Evolutionary conservation across 2,113 vertebrate genomes (phyloP), one percentile per base, ranked within the genome.

Genomic region (Irena cyanogastra): DNA sequence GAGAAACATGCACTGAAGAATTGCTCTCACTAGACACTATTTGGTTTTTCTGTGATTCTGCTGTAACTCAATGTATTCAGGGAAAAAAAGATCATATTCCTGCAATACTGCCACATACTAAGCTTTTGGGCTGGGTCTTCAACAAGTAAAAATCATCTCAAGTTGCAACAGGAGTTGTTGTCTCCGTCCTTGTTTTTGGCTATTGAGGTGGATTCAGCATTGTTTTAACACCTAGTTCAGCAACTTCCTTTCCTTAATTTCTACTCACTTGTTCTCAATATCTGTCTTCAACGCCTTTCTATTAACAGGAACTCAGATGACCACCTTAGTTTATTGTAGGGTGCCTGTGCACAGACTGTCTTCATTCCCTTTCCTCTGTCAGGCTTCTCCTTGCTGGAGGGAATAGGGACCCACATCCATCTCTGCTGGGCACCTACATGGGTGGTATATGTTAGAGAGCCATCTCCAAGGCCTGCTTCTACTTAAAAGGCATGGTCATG

Each of bases 371-470:
- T 82, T 57, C 53, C 12, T 75, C 27, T 57, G 0, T n/a, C 27
- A 37, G 52, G 24, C 49, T 83, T 70, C 53, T 52, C 41, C 52
- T 63, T 61, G 57, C 65, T 52, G 31, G 39, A 74, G 57, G 22
- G 33, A 89, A 24, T 5, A 30, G 66, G 7, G 24, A 27, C 31
- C 16, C 49, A 14, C 4, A 2, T 68, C 47, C 6, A 1, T 49
- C 44, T 81, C 45, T 24, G 6, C 84, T 74, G n/a, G 44, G 50
- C 6, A 1, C 19, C 75, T 37, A 7, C 0, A 0, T 30, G 18
- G 15, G 18, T 50, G 22, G 16, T 68, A 0, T 12, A 10, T 22
- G 6, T 59, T 53, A 42, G 37, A 69, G 41, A 80, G 8, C 44
- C 19, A 4, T 75, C 64, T 64, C 44, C 22, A 33, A 42, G 52